phyloP scores from a whole-genome alignment of 1,140 invertebrate species.

The Platorchestia sp. region DNA sequence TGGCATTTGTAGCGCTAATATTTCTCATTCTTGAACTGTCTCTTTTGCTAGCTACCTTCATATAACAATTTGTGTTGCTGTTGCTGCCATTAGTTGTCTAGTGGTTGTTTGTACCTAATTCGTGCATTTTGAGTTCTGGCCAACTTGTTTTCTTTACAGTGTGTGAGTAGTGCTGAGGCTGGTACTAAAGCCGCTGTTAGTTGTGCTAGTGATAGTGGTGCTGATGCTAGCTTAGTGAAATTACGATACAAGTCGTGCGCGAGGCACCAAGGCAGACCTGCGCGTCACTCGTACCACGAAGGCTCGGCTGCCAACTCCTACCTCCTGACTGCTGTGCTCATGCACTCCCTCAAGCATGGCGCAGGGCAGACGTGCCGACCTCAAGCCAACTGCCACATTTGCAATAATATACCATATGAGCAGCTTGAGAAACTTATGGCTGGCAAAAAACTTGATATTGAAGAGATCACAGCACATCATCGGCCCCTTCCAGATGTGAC shows the following conservation, averaged over 20 bases:
- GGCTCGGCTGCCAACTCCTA: constrained; percentile 65
- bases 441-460: constrained; percentile 7
- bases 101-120: not conserved
- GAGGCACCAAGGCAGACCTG: constrained; percentile 56
- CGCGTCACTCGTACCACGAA: constrained; percentile 66
- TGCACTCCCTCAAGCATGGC: constrained; percentile 65
- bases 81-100: not conserved
- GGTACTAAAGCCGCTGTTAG: constrained; percentile 47
- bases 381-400: constrained; percentile 13
- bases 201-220: constrained; percentile 56
- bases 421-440: constrained; percentile 17
- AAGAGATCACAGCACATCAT: not conserved
- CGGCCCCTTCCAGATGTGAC: not conserved
- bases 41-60: not conserved
- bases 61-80: not conserved
- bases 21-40: not conserved
- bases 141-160: constrained; percentile 65
- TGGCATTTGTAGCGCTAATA: too few species aligned
- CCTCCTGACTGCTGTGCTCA: constrained; percentile 64
- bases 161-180: constrained; percentile 61
- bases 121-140: constrained; percentile 59
- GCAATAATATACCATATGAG: constrained; percentile 41
- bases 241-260: constrained; percentile 56
- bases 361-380: constrained; percentile 54
- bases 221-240: constrained; percentile 59